Evolutionary conservation across 2,797 vertebrate species (phyloP), one percentile per base, ranked within the genome.

Genomic region (Adrianichthys oophorus): DNA sequence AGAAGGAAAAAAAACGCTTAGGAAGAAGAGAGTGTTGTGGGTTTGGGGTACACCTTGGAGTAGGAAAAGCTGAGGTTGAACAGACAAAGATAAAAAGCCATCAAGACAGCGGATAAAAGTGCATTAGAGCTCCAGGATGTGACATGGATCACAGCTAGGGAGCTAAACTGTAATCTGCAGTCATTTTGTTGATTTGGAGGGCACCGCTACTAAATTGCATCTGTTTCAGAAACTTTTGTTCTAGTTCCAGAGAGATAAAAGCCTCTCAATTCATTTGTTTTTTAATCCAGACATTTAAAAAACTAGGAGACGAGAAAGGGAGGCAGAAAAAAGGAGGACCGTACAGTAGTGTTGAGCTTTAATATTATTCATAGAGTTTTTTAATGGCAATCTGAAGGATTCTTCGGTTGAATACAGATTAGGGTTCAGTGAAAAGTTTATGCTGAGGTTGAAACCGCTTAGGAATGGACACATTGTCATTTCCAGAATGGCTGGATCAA

Each of bases 351-450:
- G 68, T 52, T 74, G 80, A 65, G 70, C 76, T 79, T 82, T 87
- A 88, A 89, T 88, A 85, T 84, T 88, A 90, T 89, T 88, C 87
- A 89, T 87, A 79, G 79, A 75, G 76, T 87, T 85, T 85, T 21
- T 66, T 79, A 74, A 66, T 17, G 76, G 76, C 43, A 49, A 80
- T 84, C 76, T 52, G 73, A 66, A 67, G 66, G 71, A 68, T 72
- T 73, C 61, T 64, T 43, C 19, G 7, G 48, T 18, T 56, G 85
- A 84, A 86, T 86, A 85, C 80, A 79, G 72, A 87, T 80, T 4
- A 15, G 70, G 74, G 45, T 65, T 72, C 48, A 2, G 52, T 13
- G 52, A 71, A 76, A 81, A 84, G 68, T 52, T 32, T 32, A 8
- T 32, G 7, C 29, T 32, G 29, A 32, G 29, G 68, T 60, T 41